Percentiles rank a stretch among this genome's conserved stretches.
Conservation (phyloP, 1,140 invertebrate species). For the Pseudomyrmex flavicornis region DNA sequence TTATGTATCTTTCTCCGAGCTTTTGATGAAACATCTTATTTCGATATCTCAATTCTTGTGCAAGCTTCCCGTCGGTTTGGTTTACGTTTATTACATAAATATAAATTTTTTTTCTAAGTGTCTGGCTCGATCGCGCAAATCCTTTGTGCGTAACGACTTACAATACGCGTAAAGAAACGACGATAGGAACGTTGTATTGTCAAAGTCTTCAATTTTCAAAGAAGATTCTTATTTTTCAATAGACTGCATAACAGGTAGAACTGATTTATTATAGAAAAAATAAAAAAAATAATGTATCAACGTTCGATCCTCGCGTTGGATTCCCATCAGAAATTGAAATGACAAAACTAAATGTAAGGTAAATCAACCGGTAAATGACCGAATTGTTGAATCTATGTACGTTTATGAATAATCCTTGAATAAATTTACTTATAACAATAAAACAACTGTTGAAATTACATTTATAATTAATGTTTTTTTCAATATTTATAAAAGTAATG, state of each 20-base stretch:
- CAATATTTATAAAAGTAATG: too few species aligned
- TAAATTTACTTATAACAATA: too few species aligned
- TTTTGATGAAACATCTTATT: neutral
- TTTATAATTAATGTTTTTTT: too few species aligned
- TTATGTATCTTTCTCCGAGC: neutral
- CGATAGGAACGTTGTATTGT: neutral
- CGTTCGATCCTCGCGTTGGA: too few species aligned
- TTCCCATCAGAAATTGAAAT: too few species aligned
- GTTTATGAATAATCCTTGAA: too few species aligned
- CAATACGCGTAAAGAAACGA: neutral
- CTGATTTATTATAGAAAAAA: too few species aligned
- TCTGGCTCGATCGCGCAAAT: neutral
- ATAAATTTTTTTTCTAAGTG: neutral
- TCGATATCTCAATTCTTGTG: neutral
- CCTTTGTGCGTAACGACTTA: neutral
- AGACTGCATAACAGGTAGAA: neutral
- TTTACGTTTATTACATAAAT: neutral
- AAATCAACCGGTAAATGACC: too few species aligned
- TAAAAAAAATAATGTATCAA: neutral
- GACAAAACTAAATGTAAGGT: too few species aligned
- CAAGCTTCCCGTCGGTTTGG: neutral
- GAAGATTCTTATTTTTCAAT: conserved; percentile 5
- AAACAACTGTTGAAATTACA: too few species aligned
- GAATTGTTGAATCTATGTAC: too few species aligned
- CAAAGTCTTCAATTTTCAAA: neutral